phyloP scores from a whole-genome alignment of 2,888 invertebrate species.

The Eulithis testata region DNA sequence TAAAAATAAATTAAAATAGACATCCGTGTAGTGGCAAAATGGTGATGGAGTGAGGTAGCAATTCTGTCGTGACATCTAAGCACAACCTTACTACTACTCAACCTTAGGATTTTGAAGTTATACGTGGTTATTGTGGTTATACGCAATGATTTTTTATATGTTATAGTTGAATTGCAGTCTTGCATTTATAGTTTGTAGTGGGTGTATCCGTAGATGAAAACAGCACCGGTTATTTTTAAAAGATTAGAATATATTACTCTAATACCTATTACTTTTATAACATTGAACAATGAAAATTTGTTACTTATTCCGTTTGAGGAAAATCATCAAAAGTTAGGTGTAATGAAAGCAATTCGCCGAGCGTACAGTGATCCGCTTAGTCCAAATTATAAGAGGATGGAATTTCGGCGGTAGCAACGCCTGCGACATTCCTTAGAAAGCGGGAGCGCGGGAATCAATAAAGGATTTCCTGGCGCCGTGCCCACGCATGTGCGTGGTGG shows the following conservation, averaged over 20 bases:
- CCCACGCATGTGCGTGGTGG: constrained; percentile 83
- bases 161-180: not conserved
- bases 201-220: not conserved
- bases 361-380: constrained; percentile 69
- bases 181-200: no score
- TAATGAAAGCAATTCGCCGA: constrained; percentile 60
- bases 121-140: no score
- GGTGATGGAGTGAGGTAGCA: no score
- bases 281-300: constrained; percentile 38
- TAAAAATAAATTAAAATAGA: no score
- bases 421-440: constrained; percentile 81
- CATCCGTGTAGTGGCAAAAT: no score
- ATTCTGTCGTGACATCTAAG: no score
- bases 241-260: not conserved
- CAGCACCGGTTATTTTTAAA: not conserved
- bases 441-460: constrained; percentile 84
- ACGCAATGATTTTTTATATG: no score
- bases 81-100: no score
- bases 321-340: constrained; percentile 53
- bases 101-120: no score
- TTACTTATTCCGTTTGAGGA: constrained; percentile 41
- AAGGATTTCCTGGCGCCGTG: constrained; percentile 84
- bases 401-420: constrained; percentile 77
- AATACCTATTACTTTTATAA: no score
- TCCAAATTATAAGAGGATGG: constrained; percentile 68